Evolutionary conservation across 1,140 invertebrate genomes (phyloP).

Genomic region (Drosophila repleta): DNA sequence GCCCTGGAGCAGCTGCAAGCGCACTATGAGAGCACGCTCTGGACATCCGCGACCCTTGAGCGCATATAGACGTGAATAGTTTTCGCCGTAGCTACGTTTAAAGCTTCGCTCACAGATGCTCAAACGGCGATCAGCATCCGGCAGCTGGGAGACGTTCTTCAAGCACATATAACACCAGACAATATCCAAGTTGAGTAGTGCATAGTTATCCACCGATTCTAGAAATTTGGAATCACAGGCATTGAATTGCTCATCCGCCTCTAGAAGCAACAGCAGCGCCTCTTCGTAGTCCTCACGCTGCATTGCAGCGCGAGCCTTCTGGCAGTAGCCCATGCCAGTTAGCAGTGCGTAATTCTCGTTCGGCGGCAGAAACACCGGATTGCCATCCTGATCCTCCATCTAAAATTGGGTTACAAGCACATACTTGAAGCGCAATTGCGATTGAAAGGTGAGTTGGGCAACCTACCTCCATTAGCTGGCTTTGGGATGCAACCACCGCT

Average conservation of each 20-base stretch:
- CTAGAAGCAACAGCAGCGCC: constrained; percentile 89
- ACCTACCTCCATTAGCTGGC: constrained; percentile 65
- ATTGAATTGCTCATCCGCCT: constrained; percentile 90
- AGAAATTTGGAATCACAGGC: constrained; percentile 89
- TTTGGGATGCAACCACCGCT: constrained; percentile 64
- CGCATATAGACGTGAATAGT: constrained; percentile 88
- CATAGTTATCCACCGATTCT: constrained; percentile 91
- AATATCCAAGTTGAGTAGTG: constrained; percentile 91
- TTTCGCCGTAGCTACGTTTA: constrained; percentile 88
- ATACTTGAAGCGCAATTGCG: neutral
- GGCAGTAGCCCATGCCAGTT: constrained; percentile 90
- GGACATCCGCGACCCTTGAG: constrained; percentile 88
- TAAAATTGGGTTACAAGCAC: constrained; percentile 68
- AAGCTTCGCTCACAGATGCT: constrained; percentile 88
- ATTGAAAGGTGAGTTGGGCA: neutral
- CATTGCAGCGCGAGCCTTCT: constrained; percentile 89
- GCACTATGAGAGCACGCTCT: constrained; percentile 89
- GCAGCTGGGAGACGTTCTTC: constrained; percentile 87
- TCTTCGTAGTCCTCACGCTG: constrained; percentile 87
- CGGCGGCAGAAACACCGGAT: constrained; percentile 87
- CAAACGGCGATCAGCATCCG: constrained; percentile 89
- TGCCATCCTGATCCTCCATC: constrained; percentile 91
- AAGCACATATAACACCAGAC: constrained; percentile 93
- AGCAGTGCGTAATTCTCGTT: constrained; percentile 88
- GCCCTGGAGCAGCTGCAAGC: constrained; percentile 91